Evolutionary conservation across 2,797 vertebrate species (phyloP).

Genomic region (Manis pentadactyla): DNA sequence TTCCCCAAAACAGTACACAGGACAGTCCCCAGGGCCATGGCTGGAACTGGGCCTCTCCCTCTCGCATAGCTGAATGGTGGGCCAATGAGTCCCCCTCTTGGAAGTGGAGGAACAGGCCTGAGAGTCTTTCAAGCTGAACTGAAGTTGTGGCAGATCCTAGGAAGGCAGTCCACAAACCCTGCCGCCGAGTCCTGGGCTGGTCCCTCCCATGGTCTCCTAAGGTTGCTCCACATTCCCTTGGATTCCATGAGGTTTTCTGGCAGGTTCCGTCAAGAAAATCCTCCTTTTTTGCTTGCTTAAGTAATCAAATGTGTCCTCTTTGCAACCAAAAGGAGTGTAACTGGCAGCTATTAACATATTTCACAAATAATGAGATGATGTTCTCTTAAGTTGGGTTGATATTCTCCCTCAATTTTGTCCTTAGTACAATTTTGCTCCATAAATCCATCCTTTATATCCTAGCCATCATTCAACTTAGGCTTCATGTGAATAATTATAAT

Average conservation of each 20-base stretch:
- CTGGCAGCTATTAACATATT: not conserved
- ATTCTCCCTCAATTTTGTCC: not conserved
- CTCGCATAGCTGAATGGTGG: rapidly evolving
- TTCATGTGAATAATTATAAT: not conserved
- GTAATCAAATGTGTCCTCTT: not conserved
- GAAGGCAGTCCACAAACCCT: not conserved
- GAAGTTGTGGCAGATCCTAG: rapidly evolving
- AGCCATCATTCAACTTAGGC: not conserved
- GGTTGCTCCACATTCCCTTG: not conserved
- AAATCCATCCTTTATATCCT: not conserved
- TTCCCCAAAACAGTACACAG: not conserved
- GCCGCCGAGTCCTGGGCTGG: rapidly evolving
- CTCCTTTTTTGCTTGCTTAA: not conserved
- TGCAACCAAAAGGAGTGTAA: not conserved
- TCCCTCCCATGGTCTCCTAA: not conserved
- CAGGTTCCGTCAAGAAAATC: not conserved
- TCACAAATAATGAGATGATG: not conserved
- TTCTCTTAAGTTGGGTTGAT: not conserved
- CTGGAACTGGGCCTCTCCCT: no score
- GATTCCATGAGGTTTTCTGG: rapidly evolving
- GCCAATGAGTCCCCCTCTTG: not conserved
- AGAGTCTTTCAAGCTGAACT: not conserved
- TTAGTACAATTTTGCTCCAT: not conserved
- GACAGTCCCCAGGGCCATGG: not conserved
- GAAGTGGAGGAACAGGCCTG: not conserved